phyloP scores from a whole-genome alignment of 2,888 invertebrate species.

The Venustoraphidia nigricollis region DNA sequence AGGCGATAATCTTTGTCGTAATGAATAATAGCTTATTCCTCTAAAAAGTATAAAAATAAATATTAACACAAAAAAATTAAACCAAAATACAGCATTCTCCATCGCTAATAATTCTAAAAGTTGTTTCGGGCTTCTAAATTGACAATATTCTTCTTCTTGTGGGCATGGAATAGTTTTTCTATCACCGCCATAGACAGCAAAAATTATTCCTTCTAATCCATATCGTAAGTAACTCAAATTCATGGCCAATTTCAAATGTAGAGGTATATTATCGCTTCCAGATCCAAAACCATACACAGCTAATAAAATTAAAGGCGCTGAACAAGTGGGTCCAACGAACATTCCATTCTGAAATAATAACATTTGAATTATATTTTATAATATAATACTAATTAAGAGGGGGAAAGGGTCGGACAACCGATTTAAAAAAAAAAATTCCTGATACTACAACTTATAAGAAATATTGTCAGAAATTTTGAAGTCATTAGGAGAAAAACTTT shows the following conservation, averaged over 20 bases:
- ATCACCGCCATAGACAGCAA: constrained; percentile 64
- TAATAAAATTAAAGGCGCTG: constrained; percentile 77
- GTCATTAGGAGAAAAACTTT: too few relatives aligned
- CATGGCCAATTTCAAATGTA: constrained; percentile 66
- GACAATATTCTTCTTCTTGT: constrained; percentile 51
- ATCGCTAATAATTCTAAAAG: constrained; percentile 63
- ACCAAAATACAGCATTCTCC: constrained; percentile 50
- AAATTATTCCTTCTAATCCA: constrained; percentile 65
- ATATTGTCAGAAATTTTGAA: too few relatives aligned
- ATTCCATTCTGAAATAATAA: constrained; percentile 55
- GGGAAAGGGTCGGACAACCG: too few relatives aligned
- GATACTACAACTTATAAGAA: too few relatives aligned
- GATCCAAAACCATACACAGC: constrained; percentile 79
- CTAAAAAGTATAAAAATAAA: constrained; percentile 47
- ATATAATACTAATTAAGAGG: background rate
- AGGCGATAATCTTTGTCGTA: constrained; percentile 54
- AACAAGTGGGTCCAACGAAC: constrained; percentile 75
- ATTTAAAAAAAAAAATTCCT: too few relatives aligned
- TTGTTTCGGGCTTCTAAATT: constrained; percentile 55
- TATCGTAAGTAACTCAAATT: constrained; percentile 71
- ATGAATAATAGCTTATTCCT: constrained; percentile 50
- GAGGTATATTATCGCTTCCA: constrained; percentile 42
- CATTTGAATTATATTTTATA: constrained; percentile 1
- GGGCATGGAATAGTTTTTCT: constrained; percentile 62
- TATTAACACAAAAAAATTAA: constrained; percentile 47